Evolutionary conservation across 2,113 vertebrate genomes (phyloP).

Genomic region (Anseranas semipalmata): DNA sequence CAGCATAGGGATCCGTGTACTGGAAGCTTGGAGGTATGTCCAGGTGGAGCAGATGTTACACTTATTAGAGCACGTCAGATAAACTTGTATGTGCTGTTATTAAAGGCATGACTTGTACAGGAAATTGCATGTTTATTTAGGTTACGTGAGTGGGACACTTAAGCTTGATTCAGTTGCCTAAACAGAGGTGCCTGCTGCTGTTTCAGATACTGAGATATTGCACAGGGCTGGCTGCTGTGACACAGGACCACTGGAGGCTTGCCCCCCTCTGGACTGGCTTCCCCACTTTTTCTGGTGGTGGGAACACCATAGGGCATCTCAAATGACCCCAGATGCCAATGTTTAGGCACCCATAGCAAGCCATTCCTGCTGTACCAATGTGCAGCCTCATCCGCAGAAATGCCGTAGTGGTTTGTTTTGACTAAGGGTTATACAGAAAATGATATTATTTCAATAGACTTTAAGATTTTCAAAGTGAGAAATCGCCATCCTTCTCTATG

Average conservation of each 20-base stretch:
- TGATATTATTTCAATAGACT: background rate
- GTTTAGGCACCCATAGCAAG: background rate
- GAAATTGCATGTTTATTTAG: background rate
- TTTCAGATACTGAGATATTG: background rate
- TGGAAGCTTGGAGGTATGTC: background rate
- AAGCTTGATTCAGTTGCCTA: background rate
- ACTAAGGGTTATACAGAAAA: background rate
- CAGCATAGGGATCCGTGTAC: accelerated
- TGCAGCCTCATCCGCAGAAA: background rate
- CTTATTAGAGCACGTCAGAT: background rate
- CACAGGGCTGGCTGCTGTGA: background rate
- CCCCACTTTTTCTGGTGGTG: background rate
- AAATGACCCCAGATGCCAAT: no score
- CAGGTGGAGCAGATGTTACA: background rate
- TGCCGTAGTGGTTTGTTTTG: background rate
- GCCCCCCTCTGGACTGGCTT: background rate
- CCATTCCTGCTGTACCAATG: background rate
- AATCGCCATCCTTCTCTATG: background rate
- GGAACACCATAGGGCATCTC: background rate
- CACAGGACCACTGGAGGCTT: background rate
- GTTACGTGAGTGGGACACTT: background rate
- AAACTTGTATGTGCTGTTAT: background rate
- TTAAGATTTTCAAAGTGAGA: background rate
- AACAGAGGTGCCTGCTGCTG: background rate
- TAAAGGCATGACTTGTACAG: background rate